Conservation (phyloP, 2,888 invertebrate genomes). For the Thyatira batis region DNA sequence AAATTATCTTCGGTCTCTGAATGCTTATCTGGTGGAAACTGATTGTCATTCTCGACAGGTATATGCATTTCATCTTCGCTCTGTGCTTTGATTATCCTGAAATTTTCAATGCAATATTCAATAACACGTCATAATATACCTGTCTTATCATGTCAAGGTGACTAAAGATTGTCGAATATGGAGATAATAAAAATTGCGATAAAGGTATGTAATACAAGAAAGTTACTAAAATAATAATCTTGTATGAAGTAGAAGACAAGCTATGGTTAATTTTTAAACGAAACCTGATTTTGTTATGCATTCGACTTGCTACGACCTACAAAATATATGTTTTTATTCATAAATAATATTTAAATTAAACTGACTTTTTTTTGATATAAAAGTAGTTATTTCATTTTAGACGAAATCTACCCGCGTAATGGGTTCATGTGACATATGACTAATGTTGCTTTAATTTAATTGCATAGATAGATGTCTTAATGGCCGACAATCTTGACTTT, state of each 20-base stretch:
- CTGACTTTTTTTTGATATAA: too few species aligned
- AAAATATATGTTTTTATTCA: too few species aligned
- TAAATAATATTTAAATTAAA: too few species aligned
- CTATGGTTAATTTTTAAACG: background rate
- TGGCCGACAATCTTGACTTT: background rate
- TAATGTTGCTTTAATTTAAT: background rate
- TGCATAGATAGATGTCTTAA: background rate
- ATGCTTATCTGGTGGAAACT: conserved; percentile 65
- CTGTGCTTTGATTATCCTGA: conserved; percentile 48
- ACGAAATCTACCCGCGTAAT: too few species aligned
- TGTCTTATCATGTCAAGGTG: conserved; percentile 63
- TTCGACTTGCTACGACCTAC: background rate
- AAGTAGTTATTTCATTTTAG: too few species aligned
- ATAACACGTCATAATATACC: conserved; percentile 50
- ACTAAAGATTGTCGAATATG: conserved; percentile 65
- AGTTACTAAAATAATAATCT: conserved; percentile 44
- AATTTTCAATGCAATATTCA: conserved; percentile 26
- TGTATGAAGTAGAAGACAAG: background rate
- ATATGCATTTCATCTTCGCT: conserved; percentile 61
- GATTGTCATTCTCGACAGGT: conserved; percentile 67
- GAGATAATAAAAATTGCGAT: conserved; percentile 70
- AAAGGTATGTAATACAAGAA: conserved; percentile 57
- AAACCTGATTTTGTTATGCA: background rate
- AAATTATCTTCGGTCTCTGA: conserved; percentile 41
- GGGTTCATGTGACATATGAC: background rate